Conservation (phyloP, 1,140 invertebrate species). For the Chionoecetes opilio region DNA sequence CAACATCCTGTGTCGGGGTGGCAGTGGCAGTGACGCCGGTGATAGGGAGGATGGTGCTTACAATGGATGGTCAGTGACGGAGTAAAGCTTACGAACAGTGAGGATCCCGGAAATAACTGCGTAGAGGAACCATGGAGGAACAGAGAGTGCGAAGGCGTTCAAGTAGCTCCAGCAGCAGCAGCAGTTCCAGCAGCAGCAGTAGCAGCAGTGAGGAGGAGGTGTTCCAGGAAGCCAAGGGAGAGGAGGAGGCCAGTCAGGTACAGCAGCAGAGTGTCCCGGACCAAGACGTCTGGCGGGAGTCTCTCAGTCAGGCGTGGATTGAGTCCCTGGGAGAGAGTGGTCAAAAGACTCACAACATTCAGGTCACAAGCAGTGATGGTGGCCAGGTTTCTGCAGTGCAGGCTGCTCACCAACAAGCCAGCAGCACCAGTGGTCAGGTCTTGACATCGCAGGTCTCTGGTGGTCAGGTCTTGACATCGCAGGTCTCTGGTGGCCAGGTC, state of each 20-base stretch:
- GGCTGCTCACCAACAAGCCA: too few relatives aligned
- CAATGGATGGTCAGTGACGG: neutral
- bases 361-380: neutral
- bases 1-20: constrained; percentile 57
- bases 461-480: too few relatives aligned
- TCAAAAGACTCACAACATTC: neutral
- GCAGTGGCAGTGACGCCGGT: neutral
- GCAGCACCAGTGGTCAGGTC: neutral
- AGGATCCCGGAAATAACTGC: too few relatives aligned
- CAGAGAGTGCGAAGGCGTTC: neutral
- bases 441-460: too few relatives aligned
- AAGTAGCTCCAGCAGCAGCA: neutral
- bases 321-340: constrained; percentile 52
- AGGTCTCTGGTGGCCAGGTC: neutral
- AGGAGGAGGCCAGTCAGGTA: neutral
- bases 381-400: neutral
- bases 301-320: constrained; percentile 49
- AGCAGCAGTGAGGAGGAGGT: neutral
- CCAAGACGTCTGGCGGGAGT: neutral
- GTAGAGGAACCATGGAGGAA: constrained; percentile 10
- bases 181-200: neutral
- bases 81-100: neutral
- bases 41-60: neutral
- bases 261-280: neutral
- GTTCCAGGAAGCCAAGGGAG: neutral